Evolutionary conservation across 1,140 invertebrate species (phyloP).

Genomic region (Hyles vespertilio): DNA sequence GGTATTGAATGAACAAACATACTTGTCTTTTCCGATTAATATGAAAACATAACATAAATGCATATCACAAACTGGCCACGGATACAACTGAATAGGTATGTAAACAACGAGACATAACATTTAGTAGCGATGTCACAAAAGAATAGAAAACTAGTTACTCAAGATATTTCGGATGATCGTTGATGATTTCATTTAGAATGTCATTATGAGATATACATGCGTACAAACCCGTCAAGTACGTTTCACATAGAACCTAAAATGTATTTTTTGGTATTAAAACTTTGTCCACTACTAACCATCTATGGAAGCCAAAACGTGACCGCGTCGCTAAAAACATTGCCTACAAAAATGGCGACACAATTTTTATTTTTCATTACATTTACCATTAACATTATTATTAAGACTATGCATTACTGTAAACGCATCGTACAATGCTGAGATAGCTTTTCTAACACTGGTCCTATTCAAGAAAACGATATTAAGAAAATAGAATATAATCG

Average conservation of each 20-base stretch:
- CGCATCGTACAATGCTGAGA: conserved; percentile 54
- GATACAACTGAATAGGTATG: no score
- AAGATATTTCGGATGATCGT: no score
- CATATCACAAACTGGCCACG: conserved; percentile 39
- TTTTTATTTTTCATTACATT: conserved; percentile 5
- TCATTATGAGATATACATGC: no score
- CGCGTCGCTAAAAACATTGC: conserved; percentile 37
- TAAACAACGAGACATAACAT: no score
- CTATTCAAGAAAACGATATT: conserved; percentile 39
- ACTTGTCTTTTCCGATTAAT: neutral
- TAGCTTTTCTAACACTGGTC: conserved; percentile 64
- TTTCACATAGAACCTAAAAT: neutral
- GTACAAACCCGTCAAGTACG: no score
- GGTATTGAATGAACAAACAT: no score
- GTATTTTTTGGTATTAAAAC: conserved; percentile 25
- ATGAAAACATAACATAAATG: conserved; percentile 41
- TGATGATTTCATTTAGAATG: no score
- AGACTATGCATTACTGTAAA: conserved; percentile 45
- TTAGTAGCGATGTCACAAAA: no score
- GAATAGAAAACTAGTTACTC: no score
- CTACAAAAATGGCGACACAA: conserved; percentile 43
- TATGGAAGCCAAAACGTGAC: conserved; percentile 69
- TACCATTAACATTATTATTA: conserved; percentile 3
- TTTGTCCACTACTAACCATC: conserved; percentile 35
- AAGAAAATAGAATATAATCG: conserved; percentile 52